These are phyloP conservation scores for Aphis craccivora DNA, from an alignment of 1,140 invertebrate genomes.

Conservation along the genomic window DNA sequence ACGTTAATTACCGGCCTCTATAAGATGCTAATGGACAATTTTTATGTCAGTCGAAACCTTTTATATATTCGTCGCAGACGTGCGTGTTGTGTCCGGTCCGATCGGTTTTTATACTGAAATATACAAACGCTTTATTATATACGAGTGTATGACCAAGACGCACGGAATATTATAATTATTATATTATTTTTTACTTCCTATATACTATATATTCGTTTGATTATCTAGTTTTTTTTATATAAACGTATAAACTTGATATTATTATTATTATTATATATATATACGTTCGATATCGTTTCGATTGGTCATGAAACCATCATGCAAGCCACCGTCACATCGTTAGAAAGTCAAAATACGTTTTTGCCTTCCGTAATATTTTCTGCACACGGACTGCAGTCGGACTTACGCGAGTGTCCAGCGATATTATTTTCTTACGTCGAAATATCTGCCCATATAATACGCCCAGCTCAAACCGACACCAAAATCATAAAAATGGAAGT, in stretches of 20 bases:
- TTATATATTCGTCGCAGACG: conserved; percentile 44
- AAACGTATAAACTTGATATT: not conserved
- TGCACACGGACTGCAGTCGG: not conserved
- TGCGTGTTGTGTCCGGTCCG: conserved; percentile 28
- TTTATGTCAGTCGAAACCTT: conserved; percentile 53
- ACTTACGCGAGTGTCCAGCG: not conserved
- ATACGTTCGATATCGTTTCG: conserved; percentile 1
- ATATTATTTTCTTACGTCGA: not conserved
- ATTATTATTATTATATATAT: not conserved
- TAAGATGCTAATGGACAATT: conserved; percentile 56
- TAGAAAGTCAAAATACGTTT: not conserved
- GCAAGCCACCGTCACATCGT: not conserved
- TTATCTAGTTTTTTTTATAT: not conserved
- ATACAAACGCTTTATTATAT: not conserved
- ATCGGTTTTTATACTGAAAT: not conserved
- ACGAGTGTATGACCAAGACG: too few relatives aligned
- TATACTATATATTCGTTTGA: not conserved
- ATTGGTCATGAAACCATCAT: conserved; percentile 36
- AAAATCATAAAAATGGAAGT: conserved; percentile 6
- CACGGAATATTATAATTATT: not conserved
- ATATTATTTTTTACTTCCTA: not conserved
- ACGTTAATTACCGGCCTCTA: conserved; percentile 56
- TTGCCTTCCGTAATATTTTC: not conserved
- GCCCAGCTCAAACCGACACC: not conserved
- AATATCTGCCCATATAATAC: not conserved